Base-by-base conservation (phyloP, 2,888 invertebrate species). In the Lumbricus terrestris region DNA sequence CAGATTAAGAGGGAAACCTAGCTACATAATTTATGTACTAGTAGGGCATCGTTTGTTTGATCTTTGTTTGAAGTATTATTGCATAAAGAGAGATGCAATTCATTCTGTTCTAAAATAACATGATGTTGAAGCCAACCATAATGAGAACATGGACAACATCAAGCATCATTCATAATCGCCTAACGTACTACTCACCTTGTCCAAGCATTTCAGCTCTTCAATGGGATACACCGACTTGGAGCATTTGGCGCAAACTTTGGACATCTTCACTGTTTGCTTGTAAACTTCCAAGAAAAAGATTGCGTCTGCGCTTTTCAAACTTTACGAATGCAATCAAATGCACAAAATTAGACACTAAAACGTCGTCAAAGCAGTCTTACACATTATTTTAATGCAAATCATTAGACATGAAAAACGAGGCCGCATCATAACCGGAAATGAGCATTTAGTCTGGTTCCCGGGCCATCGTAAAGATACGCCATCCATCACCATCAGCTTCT, bases 171-270 rank as follows among this genome's bases (percentile, higher is more conserved):
- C n/a, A n/a, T 40, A 69, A 69, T n/a, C 29, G 69, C 69, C 11
- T 18, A 47, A n/a, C n/a, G 29, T n/a, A n/a, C 4, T 69, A 8
- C 83, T 88, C 35, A 98, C 98, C 97, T 99, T 99, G 96, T 99
- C 99, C 95, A 99, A 96, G 96, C 99, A 99, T 96, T 99, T 99
- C 93, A 99, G 96, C 96, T 99, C 99, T 96, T 99, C 99, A 94
- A 98, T 97, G 92, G 99, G 98, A 96, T 99, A 99, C 94, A 99
- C 99, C 95, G 98, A 97, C 96, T 99, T 99, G 95, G 97, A 97
- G 96, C 99, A 99, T 92, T 93, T 93, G 91, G 93, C 94, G 93
- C 94, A 94, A 92, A 92, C 91, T 91, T 92, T 92, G 83, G 90
- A 88, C 91, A 91, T 92, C 47, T 37, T 34, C 8, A 85, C 34